Percentiles rank a stretch among this genome's conserved stretches.
Conservation (phyloP, 2,797 vertebrate genomes). For the Coreius guichenoti region DNA sequence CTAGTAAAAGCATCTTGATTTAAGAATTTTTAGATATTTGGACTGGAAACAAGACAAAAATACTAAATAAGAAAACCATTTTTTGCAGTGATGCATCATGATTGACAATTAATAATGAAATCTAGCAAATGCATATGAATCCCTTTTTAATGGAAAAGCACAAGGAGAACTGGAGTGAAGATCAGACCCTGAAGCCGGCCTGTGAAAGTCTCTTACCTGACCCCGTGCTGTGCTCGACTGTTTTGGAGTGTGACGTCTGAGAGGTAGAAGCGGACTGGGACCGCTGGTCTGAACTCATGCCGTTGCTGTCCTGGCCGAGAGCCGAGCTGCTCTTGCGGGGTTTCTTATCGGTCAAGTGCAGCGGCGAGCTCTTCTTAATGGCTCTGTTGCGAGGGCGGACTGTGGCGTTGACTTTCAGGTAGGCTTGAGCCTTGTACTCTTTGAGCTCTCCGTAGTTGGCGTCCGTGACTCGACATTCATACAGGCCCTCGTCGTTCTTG, state of each 20-base stretch:
- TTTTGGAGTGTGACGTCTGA: constrained; percentile 85
- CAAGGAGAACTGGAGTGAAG: neutral
- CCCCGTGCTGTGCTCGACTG: constrained; percentile 88
- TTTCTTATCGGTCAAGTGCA: constrained; percentile 92
- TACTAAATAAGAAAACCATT: neutral
- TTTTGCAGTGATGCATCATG: no score
- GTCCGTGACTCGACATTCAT: constrained; percentile 92
- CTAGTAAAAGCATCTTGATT: no score
- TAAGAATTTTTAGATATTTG: no score
- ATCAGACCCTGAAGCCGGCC: no score
- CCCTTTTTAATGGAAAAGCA: neutral
- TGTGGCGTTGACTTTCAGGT: constrained; percentile 88
- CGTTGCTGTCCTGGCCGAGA: constrained; percentile 77
- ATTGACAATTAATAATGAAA: neutral
- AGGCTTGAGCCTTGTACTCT: constrained; percentile 93
- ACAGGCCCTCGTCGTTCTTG: constrained; percentile 92
- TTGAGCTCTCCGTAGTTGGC: constrained; percentile 93
- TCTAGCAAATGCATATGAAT: neutral
- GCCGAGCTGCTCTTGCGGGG: constrained; percentile 85
- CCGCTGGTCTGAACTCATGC: constrained; percentile 84
- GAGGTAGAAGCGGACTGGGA: constrained; percentile 85
- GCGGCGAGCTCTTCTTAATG: constrained; percentile 89
- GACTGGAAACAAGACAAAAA: no score
- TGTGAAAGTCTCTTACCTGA: constrained; percentile 83
- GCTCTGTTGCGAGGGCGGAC: constrained; percentile 84